Evolutionary conservation across 1,140 invertebrate genomes (phyloP), one percentile per base, ranked within the genome.

Genomic region (Heliconius congener): DNA sequence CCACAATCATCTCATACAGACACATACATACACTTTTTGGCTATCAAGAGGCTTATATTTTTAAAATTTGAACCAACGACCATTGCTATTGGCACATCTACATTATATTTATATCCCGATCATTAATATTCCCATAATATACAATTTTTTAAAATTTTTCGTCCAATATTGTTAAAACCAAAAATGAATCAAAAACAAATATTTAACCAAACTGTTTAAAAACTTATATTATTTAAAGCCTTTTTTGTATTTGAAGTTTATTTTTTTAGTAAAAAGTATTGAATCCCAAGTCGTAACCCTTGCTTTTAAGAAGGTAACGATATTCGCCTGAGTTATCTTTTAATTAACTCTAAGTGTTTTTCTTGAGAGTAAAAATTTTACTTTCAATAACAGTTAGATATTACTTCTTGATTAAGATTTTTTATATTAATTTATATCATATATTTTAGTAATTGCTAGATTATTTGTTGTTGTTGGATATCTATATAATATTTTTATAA

Each of bases 261-360:
- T 73, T 73, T 19, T 75, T 71, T 73, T 73, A 37, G 27, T 2
- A 46, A 66, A 30, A 66, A 23, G 6, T 30, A 16, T 57, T 3
- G 23, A 66, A 90, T 88, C 72, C 80, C 83, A 84, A 82, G 81
- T 81, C 81, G 80, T 86, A 91, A 88, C 89, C 90, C 86, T 93
- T 91, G 88, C 83, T 90, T 90, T 89, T 89, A 87, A 83, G 83
- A 86, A 87, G 86, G 83, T 81, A 85, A 85, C 76, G 55, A 73
- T 73, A 78, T 76, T 73, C 77, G 78, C 81, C 70, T 76, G 46
- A 90, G 92, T 93, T 92, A 88, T 93, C 87, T 93, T 93, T 93
- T 86, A 87, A 93, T 93, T 91, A 91, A 86, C 71, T 87, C 78
- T 66, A 78, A 82, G 83, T 86, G 85, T 88, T 89, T 78, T 78